These are phyloP conservation scores for Macrobrachium rosenbergii DNA, from an alignment of 1,140 invertebrate species.

Conservation along the genomic window DNA sequence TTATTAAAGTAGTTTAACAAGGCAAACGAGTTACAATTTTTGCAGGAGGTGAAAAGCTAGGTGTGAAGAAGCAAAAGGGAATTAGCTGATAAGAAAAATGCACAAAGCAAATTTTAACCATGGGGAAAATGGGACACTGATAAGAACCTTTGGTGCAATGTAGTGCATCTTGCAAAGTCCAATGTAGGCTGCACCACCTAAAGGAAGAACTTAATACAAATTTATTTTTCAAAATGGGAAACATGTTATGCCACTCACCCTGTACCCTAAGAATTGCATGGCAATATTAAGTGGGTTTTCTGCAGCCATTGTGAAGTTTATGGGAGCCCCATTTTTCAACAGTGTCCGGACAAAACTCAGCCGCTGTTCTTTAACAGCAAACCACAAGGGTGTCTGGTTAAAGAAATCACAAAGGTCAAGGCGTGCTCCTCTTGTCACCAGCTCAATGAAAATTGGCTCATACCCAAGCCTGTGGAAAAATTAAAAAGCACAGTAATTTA, in stretches of 20 bases:
- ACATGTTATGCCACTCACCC: conserved; percentile 20
- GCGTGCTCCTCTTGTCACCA: conserved; percentile 29
- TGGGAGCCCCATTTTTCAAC: conserved; percentile 38
- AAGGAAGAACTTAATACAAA: too few relatives aligned
- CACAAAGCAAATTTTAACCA: too few relatives aligned
- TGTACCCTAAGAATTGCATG: conserved; percentile 52
- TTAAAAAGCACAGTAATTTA: neutral
- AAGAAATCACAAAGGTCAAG: conserved; percentile 53
- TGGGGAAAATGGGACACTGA: neutral
- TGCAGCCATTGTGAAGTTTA: conserved; percentile 27
- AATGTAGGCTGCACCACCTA: too few relatives aligned
- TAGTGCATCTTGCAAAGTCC: neutral
- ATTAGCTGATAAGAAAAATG: neutral
- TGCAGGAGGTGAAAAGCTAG: too few relatives aligned
- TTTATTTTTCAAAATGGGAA: neutral
- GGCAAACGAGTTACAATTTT: too few relatives aligned
- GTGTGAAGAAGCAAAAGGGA: neutral
- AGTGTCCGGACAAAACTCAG: conserved; percentile 31
- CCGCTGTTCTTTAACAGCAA: conserved; percentile 61
- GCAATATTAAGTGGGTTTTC: conserved; percentile 53
- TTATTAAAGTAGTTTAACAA: too few relatives aligned
- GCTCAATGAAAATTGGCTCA: conserved; percentile 50
- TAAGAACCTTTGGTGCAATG: neutral
- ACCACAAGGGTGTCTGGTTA: conserved; percentile 56
- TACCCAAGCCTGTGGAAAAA: conserved; percentile 46